Evolutionary conservation across 2,888 invertebrate species (phyloP), one percentile per base, ranked within the genome.

Genomic region (Acanthosepion esculentum): DNA sequence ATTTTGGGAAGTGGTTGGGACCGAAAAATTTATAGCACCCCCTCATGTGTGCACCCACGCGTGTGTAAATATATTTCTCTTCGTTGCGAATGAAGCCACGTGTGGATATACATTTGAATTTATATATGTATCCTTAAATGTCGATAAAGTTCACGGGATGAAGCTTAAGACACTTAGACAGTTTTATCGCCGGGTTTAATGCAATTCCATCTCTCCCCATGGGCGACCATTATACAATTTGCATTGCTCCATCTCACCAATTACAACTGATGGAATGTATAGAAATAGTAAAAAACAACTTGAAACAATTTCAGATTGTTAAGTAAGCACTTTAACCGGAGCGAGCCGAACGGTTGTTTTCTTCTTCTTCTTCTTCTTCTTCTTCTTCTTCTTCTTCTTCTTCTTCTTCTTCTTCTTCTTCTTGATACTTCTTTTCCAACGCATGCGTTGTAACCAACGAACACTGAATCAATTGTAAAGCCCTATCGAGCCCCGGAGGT

Each of bases 151-250:
- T 78, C 15, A 78, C 33, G n/a, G 78, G n/a, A 78, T 33, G 78
- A 15, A 78, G n/a, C 33, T 78, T 78, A 78, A 78, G 78, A 78
- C 12, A 78, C 78, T 78, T 78, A 78, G 78, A 78, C 78, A 78
- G 78, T 78, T 78, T 78, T 78, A 78, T 78, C 78, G 78, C 78
- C 78, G n/a, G 78, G 78, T 78, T 78, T 78, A 78, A 78, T 78
- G 78, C 33, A 78, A 78, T 78, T 78, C 78, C 78, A 78, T 78
- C 78, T 78, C 78, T 78, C 78, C 78, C 78, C 78, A 78, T 18
- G n/a, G 78, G 78, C 78, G 78, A n/a, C 78, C 78, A 78, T 78
- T 78, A 78, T 78, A 78, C 78, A 78, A 78, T 78, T 78, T 78
- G 78, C n/a, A 78, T 78, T 33, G 78, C n/a, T n/a, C n/a, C 78